Conservation (phyloP, 2,888 invertebrate species). For the Amphipoea lucens region DNA sequence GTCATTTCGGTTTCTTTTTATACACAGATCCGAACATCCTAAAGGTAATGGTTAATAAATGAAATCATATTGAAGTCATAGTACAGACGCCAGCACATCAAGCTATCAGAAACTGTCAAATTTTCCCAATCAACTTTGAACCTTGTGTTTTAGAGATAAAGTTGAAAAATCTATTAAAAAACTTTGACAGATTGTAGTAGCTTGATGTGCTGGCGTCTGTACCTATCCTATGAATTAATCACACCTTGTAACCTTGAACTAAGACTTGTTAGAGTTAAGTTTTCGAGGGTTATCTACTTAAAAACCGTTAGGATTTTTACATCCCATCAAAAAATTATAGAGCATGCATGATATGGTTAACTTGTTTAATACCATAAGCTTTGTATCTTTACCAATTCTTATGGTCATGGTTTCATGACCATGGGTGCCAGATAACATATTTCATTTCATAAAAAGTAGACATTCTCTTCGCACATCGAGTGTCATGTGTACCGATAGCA, state of each 20-base stretch:
- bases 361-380: conserved; percentile 1
- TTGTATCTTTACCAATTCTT: not conserved
- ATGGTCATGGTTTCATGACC: not conserved
- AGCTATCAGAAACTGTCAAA: too few species aligned
- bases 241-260: not conserved
- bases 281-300: not conserved
- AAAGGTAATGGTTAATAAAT: too few species aligned
- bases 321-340: conserved; percentile 24
- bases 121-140: too few species aligned
- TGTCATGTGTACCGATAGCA: too few species aligned
- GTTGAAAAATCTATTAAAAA: too few species aligned
- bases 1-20: too few species aligned
- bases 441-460: not conserved
- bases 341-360: conserved; percentile 12
- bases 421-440: not conserved
- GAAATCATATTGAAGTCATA: too few species aligned
- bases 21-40: too few species aligned
- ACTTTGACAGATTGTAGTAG: too few species aligned
- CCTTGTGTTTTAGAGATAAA: too few species aligned
- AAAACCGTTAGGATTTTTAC: not conserved
- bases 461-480: too few species aligned
- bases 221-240: not conserved
- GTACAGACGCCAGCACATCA: too few species aligned
- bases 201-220: not conserved
- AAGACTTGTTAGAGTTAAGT: not conserved